Evolutionary conservation across 2,888 invertebrate genomes (phyloP), one percentile per base, ranked within the genome.

Genomic region (Chloromyia formosa): DNA sequence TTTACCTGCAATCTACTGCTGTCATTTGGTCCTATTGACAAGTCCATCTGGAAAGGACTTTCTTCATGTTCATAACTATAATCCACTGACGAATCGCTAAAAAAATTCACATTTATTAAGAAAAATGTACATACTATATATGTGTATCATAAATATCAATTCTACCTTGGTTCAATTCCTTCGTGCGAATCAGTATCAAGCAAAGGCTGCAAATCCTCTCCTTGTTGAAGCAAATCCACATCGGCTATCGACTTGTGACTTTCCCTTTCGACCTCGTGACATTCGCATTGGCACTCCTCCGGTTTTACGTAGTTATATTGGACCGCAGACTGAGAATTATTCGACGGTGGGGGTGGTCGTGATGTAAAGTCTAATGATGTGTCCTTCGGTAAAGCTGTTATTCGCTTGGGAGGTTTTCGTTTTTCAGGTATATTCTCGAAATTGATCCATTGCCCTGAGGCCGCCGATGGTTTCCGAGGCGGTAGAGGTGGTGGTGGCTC

Each of bases 251-350:
- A 79, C 58, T 83, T 83, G 54, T 78, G 78, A 27, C 79, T 77
- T 40, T 80, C 81, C 4, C 84, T 80, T 74, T 86, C 84, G 61
- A 85, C 87, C 81, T 92, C 92, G 85, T 94, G 94, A 82, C 94
- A 94, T 85, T 94, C 94, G 86, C 94, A 94, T 82, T 93, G 92
- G 82, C 94, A 94, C 81, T 94, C 93, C 83, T 94, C 94, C 4
- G 94, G 94, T 84, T 94, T 93, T 73, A 94, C 94, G 85, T 94
- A 94, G 85, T 90, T 93, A 80, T 91, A 91, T 78, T 91, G 88
- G 54, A 89, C 87, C 77, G 86, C 84, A 42, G 73, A 73, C 18
- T 58, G 58, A 16, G 61, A 23, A 66, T 49, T 54, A 2, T 2
- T 4, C 27, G 27, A 7, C 9, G 79, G 54, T 85, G 82, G 56